These are phyloP conservation scores for Dinomys branickii DNA, from an alignment of 2,113 vertebrate genomes.

Conservation along the genomic window DNA sequence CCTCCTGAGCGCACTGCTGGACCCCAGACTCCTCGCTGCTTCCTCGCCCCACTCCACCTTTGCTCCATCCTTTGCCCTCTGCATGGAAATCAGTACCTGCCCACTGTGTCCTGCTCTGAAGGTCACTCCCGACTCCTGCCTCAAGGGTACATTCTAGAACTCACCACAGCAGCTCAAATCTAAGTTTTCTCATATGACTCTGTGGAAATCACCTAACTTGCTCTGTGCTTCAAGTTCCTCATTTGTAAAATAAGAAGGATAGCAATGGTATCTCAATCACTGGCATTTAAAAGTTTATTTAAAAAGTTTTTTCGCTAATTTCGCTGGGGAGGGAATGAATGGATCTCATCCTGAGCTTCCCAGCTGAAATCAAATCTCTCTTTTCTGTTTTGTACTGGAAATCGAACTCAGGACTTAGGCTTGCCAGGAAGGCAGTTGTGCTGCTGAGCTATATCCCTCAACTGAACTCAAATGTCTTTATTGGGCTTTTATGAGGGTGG, in stretches of 20 bases:
- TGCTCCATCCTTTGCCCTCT: neutral
- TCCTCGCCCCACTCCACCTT: neutral
- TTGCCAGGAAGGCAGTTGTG: no score
- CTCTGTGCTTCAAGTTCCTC: neutral
- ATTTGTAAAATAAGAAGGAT: neutral
- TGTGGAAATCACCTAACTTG: neutral
- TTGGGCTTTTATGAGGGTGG: neutral
- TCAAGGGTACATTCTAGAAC: neutral
- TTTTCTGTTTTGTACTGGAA: neutral
- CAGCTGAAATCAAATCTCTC: neutral
- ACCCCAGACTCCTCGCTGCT: neutral
- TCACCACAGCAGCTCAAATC: neutral
- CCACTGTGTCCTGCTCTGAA: neutral
- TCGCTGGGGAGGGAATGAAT: neutral
- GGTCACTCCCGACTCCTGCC: accelerated
- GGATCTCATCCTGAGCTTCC: neutral
- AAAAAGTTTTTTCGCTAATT: neutral
- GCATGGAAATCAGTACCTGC: accelerated
- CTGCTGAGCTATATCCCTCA: neutral
- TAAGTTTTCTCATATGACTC: neutral
- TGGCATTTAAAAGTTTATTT: neutral
- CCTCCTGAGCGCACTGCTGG: no score
- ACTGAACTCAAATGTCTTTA: neutral
- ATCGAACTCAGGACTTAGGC: no score
- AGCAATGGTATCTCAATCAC: neutral